A percentile compares a stretch with the other conserved stretches of the same genome.
These are phyloP conservation scores for Drosophila neocordata DNA, from an alignment of 1,140 invertebrate genomes.

Conservation along the genomic window DNA sequence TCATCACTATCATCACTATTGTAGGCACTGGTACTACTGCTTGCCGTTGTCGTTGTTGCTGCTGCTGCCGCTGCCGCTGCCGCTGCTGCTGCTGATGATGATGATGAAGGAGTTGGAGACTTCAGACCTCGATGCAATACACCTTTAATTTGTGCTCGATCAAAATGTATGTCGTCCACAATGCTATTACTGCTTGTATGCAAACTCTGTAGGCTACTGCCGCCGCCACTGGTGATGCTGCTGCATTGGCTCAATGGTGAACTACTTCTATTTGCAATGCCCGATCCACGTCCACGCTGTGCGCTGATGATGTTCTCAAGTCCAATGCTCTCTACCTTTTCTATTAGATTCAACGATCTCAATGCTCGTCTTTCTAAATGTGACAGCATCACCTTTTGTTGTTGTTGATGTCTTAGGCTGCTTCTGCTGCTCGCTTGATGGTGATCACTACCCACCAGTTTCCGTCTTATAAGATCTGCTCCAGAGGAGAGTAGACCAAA, in stretches of 20 bases:
- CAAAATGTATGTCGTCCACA: constrained; percentile 76
- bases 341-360: constrained; percentile 85
- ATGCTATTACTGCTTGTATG: constrained; percentile 83
- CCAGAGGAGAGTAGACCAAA: constrained; percentile 88
- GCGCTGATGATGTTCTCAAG: constrained; percentile 87
- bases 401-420: constrained; percentile 81
- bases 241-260: constrained; percentile 86
- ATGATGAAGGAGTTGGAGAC: constrained; percentile 44
- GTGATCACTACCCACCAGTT: constrained; percentile 84
- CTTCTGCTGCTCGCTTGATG: constrained; percentile 63
- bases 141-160: constrained; percentile 78
- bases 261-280: constrained; percentile 79
- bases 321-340: constrained; percentile 88
- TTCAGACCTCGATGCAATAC: constrained; percentile 70
- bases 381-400: constrained; percentile 83
- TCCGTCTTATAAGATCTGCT: constrained; percentile 89
- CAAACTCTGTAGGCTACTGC: constrained; percentile 87
- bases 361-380: constrained; percentile 84
- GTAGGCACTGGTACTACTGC: constrained; percentile 62
- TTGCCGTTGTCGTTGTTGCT: constrained; percentile 9
- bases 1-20: constrained; percentile 73
- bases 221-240: constrained; percentile 1
- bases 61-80: constrained; percentile 6
- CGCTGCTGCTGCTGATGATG: constrained; percentile 1
- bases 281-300: constrained; percentile 78